Conservation (phyloP, 2,113 vertebrate species). For the Gobiocypris rarus region DNA sequence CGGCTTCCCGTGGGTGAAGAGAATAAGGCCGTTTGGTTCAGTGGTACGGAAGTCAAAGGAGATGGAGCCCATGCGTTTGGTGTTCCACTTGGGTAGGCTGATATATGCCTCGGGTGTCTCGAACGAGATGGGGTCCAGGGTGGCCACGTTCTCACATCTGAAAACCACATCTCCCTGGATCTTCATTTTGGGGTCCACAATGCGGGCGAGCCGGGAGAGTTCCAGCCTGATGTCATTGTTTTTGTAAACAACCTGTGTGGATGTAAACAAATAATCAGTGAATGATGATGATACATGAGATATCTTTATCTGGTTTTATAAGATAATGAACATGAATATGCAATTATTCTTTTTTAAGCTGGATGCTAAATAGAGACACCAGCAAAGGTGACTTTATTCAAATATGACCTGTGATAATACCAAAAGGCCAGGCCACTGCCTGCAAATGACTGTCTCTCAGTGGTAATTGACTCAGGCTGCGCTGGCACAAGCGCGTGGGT, state of each 20-base stretch:
- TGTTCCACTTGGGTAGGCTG: conserved; percentile 98
- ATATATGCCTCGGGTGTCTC: conserved; percentile 98
- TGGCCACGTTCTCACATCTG: conserved; percentile 95
- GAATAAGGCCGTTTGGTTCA: conserved; percentile 95
- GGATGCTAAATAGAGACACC: conserved; percentile 29
- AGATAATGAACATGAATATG: conserved; percentile 29
- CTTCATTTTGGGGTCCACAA: conserved; percentile 99
- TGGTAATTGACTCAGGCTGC: conserved; percentile 48
- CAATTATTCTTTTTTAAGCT: background rate
- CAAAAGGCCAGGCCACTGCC: conserved; percentile 40
- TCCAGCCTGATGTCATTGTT: conserved; percentile 99
- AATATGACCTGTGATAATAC: conserved; percentile 43
- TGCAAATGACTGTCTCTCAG: conserved; percentile 42
- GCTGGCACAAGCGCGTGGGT: conserved; percentile 33
- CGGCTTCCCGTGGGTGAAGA: conserved; percentile 96
- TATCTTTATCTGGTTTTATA: conserved; percentile 18
- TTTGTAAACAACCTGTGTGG: conserved; percentile 94
- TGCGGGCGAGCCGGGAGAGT: conserved; percentile 92
- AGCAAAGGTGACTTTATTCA: conserved; percentile 45
- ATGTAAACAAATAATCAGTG: conserved; percentile 12
- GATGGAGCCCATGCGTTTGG: conserved; percentile 97
- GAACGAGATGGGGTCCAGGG: conserved; percentile 95
- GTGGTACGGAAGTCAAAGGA: conserved; percentile 98
- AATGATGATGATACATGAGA: background rate
- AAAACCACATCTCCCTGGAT: conserved; percentile 97